Percentiles rank a stretch among this genome's conserved stretches.
Evolutionary conservation across 2,888 invertebrate genomes (phyloP).

Genomic region (Conomelus anceps): DNA sequence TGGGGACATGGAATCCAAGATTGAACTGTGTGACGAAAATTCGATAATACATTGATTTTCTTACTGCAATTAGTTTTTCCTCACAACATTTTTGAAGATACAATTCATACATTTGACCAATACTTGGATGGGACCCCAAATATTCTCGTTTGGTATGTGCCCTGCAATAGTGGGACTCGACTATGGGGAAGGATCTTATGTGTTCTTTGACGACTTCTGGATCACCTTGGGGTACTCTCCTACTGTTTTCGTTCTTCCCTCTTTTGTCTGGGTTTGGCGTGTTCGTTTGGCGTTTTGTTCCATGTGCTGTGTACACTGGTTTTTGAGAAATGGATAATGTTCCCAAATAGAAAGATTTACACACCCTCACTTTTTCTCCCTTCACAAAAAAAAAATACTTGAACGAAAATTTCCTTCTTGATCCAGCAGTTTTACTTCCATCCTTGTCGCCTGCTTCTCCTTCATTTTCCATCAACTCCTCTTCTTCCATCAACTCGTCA

Average conservation of each 20-base stretch:
- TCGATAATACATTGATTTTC: conserved; percentile 10
- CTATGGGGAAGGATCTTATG: conserved; percentile 15
- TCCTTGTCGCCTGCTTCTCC: background rate
- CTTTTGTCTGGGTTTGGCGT: conserved; percentile 13
- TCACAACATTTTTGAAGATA: conserved; percentile 16
- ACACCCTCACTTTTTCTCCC: conserved; percentile 14
- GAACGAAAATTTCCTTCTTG: conserved; percentile 13
- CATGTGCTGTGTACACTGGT: conserved; percentile 21
- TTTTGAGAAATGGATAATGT: conserved; percentile 19
- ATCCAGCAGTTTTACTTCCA: background rate
- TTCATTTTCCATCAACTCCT: conserved; percentile 15
- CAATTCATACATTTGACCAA: conserved; percentile 18
- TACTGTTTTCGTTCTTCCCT: conserved; percentile 13
- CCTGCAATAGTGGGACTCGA: conserved; percentile 19
- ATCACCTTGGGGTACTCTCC: conserved; percentile 13
- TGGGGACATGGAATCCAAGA: conserved; percentile 12
- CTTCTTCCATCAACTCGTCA: conserved; percentile 20
- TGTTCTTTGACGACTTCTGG: conserved; percentile 2
- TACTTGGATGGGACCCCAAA: conserved; percentile 13
- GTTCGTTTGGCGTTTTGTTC: conserved; percentile 18
- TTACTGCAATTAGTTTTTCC: background rate
- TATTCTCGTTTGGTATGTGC: conserved; percentile 7
- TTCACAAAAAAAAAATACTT: conserved; percentile 12
- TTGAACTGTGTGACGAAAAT: conserved; percentile 21
- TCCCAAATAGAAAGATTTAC: conserved; percentile 19